A percentile compares a stretch with the other conserved stretches of the same genome.
Evolutionary conservation across 1,140 invertebrate genomes (phyloP).

Genomic region (Rhagoletis zephyria): DNA sequence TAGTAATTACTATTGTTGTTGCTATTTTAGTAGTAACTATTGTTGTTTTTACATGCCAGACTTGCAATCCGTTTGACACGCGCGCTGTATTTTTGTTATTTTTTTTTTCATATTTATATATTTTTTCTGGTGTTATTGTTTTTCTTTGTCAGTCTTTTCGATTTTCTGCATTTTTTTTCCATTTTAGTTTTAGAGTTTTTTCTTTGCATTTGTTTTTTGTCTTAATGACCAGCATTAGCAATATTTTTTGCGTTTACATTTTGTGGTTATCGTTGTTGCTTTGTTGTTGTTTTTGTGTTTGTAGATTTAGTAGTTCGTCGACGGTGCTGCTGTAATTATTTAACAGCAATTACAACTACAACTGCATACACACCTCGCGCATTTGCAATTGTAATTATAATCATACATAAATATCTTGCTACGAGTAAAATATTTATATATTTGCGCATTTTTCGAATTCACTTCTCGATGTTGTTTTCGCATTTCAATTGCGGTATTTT

Average conservation of each 20-base stretch:
- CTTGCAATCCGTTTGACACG: conserved; percentile 27
- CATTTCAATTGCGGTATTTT: not conserved
- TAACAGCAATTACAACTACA: conserved; percentile 41
- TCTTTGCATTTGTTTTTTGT: not conserved
- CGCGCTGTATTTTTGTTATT: not conserved
- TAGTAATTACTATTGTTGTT: not conserved
- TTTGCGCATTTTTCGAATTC: conserved; percentile 27
- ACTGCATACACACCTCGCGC: not conserved
- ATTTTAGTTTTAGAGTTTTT: not conserved
- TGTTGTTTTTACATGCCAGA: conserved; percentile 28
- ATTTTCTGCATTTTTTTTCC: not conserved
- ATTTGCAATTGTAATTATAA: conserved; percentile 49
- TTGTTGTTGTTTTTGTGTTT: not conserved
- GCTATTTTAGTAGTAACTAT: not conserved
- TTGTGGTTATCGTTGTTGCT: not conserved
- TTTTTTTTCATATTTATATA: not conserved
- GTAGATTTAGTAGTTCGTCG: not conserved
- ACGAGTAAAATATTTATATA: not conserved
- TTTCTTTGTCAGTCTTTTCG: not conserved
- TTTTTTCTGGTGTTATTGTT: not conserved
- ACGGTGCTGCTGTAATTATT: conserved; percentile 9
- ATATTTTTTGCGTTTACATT: not conserved
- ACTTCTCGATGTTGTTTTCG: not conserved
- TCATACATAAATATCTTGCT: conserved; percentile 4
- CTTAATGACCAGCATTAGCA: not conserved